Conservation (phyloP, 1,140 invertebrate genomes). For the Drosophila takahashii region DNA sequence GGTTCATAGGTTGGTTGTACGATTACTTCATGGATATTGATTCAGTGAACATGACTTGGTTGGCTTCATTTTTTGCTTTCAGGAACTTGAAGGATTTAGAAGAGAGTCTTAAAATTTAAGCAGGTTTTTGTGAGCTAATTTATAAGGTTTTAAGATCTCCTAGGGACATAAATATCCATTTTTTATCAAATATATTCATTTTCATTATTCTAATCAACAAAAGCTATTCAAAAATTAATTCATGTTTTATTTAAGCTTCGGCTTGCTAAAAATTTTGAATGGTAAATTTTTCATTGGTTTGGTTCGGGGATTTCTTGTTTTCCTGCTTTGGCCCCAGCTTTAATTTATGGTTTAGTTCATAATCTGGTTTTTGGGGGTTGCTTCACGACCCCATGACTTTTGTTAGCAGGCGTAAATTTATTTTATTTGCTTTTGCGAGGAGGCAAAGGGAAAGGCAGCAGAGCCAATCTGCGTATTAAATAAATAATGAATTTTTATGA, state of each 20-base stretch:
- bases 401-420: constrained; percentile 77
- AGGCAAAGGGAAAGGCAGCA: neutral
- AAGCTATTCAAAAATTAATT: neutral
- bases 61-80: neutral
- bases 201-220: too few relatives aligned
- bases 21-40: constrained; percentile 21
- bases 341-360: constrained; percentile 54
- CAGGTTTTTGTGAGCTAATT: too few relatives aligned
- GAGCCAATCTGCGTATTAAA: constrained; percentile 74
- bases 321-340: constrained; percentile 9
- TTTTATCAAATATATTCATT: too few relatives aligned
- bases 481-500: constrained; percentile 83
- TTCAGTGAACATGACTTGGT: constrained; percentile 11
- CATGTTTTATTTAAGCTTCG: constrained; percentile 17
- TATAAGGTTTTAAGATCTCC: neutral
- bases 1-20: constrained; percentile 11
- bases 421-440: constrained; percentile 67
- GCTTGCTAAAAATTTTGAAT: constrained; percentile 4
- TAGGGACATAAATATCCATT: too few relatives aligned
- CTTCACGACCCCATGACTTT: constrained; percentile 55
- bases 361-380: constrained; percentile 35
- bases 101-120: neutral
- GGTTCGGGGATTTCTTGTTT: neutral
- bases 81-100: neutral
- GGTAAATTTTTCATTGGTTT: constrained; percentile 13